Evolutionary conservation across 2,888 invertebrate genomes (phyloP), one percentile per base, ranked within the genome.

Genomic region (Leucoma salicis): DNA sequence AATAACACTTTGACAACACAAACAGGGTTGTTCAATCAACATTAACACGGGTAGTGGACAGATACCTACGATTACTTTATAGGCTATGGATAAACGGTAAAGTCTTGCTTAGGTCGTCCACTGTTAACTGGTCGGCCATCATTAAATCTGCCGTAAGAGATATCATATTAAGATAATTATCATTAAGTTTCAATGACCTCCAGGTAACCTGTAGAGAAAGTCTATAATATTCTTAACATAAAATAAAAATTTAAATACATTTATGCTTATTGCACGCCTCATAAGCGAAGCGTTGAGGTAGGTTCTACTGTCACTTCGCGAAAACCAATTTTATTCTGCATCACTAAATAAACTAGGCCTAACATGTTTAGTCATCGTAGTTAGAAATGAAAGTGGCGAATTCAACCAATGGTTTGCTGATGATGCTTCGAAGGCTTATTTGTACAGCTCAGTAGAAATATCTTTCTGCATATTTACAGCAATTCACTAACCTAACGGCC

Each of bases 401-500:
- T 62, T 62, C 53, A 61, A 47, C 63, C 51, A 60, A 74, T 74
- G 70, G 75, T 59, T 29, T 13, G 11, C n/a, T 15, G 31, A 15
- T 10, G 31, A 35, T 48, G 46, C 49, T 62, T 58, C 42, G 51
- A 46, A 71, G 72, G 77, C 75, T 71, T 69, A 53, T 77, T 76
- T 80, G 46, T 82, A 87, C 82, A 82, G 80, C 78, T 77, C 63
- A 69, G 62, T 53, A 56, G 27, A 21, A 43, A 44, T 63, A 60
- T 63, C 63, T 45, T 57, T 51, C 63, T 67, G 74, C 74, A 36
- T 81, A 82, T 82, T 51, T 81, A 83, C 80, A 84, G 82, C 81
- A 68, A 63, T 66, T 66, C 75, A 94, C 95, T 93, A 93, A 96
- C 96, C 95, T 91, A 96, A 93, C 78, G 96, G 96, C 91, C 96